Percentiles rank a stretch among this genome's conserved stretches.
phyloP scores from a whole-genome alignment of 2,113 vertebrate genomes.

The Nothoprocta pentlandii region DNA sequence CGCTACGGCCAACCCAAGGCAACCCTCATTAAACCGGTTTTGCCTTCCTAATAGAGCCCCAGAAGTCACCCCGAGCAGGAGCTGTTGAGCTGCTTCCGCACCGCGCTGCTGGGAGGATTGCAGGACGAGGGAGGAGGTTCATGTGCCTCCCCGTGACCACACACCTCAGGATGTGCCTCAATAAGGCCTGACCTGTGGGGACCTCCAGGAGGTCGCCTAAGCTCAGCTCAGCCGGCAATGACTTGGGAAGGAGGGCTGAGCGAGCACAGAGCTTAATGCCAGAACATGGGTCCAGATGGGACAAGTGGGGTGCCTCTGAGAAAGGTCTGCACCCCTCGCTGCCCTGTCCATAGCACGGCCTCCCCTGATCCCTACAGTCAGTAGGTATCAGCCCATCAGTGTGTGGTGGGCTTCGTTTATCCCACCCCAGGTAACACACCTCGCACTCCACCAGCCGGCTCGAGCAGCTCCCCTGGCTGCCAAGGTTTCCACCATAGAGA shows the following conservation, averaged over 20 bases:
- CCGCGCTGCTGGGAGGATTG: not conserved
- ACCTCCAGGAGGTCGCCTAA: not conserved
- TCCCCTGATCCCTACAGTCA: too few relatives aligned
- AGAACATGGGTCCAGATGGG: not conserved
- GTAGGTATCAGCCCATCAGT: too few relatives aligned
- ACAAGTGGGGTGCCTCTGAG: too few relatives aligned
- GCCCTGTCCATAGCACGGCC: too few relatives aligned
- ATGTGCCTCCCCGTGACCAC: not conserved
- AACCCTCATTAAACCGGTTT: slow-evolving; percentile 28
- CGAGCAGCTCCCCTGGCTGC: too few relatives aligned
- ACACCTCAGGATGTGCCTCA: accelerated
- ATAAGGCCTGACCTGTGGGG: not conserved
- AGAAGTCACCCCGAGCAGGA: slow-evolving; percentile 10
- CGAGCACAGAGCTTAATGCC: accelerated
- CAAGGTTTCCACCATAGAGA: too few relatives aligned
- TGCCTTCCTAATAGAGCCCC: slow-evolving; percentile 33
- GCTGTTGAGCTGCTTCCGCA: not conserved
- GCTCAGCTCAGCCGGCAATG: accelerated
- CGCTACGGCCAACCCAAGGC: not conserved
- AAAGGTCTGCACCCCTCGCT: too few relatives aligned
- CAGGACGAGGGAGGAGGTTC: not conserved
- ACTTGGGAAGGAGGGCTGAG: not conserved
- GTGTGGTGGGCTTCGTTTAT: too few relatives aligned
- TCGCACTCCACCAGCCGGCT: too few relatives aligned
- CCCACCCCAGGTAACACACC: too few relatives aligned